These are phyloP conservation scores for Cosmia trapezina DNA, from an alignment of 2,888 invertebrate species.

Conservation along the genomic window DNA sequence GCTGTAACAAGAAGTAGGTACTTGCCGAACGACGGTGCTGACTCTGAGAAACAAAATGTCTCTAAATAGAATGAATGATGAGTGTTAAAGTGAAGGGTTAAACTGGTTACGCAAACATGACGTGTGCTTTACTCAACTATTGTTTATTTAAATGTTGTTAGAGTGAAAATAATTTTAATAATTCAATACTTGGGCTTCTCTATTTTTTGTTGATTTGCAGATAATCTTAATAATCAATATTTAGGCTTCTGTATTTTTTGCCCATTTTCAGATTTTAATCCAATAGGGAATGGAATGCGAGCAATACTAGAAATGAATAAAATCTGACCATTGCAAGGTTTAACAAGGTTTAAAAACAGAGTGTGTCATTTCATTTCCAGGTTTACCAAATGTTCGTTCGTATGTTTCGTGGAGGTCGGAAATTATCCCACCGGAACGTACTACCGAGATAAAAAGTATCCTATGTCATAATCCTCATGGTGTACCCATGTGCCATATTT, in stretches of 20 bases:
- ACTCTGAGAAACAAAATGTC: slow-evolving; percentile 45
- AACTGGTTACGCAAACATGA: slow-evolving; percentile 31
- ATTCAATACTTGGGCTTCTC: background rate
- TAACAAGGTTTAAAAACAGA: slow-evolving; percentile 6
- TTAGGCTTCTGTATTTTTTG: too few species aligned
- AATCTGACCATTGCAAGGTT: background rate
- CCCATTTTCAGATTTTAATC: background rate
- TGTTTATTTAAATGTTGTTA: slow-evolving; percentile 14
- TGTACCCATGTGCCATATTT: background rate
- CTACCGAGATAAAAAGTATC: too few species aligned
- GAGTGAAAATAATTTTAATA: background rate
- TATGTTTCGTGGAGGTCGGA: too few species aligned
- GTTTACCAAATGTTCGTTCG: background rate
- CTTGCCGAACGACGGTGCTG: slow-evolving; percentile 51
- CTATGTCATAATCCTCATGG: too few species aligned
- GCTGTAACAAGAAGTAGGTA: slow-evolving; percentile 55
- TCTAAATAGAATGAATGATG: slow-evolving; percentile 57
- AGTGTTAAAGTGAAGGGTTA: slow-evolving; percentile 20
- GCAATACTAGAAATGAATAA: background rate
- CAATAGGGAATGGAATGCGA: background rate
- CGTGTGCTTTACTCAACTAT: slow-evolving; percentile 18
- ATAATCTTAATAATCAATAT: background rate
- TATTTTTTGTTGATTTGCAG: too few species aligned
- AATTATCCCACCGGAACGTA: too few species aligned
- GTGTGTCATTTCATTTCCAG: slow-evolving; percentile 3